Evolutionary conservation across 1,140 invertebrate genomes (phyloP).

Genomic region (Andricus grossulariae): DNA sequence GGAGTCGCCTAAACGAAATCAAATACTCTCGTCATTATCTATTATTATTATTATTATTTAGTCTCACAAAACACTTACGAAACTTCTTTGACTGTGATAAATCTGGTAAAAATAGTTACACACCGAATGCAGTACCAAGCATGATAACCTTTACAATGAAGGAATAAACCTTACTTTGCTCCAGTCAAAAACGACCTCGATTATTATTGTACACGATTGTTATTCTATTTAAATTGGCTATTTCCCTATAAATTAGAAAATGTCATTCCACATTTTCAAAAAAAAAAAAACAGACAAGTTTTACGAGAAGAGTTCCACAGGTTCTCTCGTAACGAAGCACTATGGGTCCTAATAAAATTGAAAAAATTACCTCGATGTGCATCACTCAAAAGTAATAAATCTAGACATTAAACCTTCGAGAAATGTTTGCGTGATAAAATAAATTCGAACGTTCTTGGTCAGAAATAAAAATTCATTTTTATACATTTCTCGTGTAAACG

Average conservation of each 20-base stretch:
- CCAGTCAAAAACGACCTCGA: neutral
- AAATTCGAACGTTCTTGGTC: neutral
- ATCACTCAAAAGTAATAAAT: too few relatives aligned
- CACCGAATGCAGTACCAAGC: neutral
- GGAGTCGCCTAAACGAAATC: neutral
- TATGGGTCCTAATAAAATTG: neutral
- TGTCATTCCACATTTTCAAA: neutral
- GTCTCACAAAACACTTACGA: neutral
- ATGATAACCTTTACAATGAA: neutral
- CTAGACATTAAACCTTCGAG: too few relatives aligned
- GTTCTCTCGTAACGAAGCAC: neutral
- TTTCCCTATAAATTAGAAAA: neutral
- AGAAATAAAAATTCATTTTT: slow-evolving; percentile 7
- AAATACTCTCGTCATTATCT: neutral
- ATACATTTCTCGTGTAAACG: too few relatives aligned
- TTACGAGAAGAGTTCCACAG: neutral
- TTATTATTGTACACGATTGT: neutral
- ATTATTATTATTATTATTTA: neutral
- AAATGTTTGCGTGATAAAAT: too few relatives aligned
- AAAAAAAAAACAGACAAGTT: neutral
- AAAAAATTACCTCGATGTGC: neutral
- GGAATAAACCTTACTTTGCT: neutral
- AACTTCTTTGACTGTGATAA: slow-evolving; percentile 10
- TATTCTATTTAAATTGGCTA: neutral
- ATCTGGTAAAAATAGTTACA: neutral